A percentile compares a stretch with the other conserved stretches of the same genome.
Evolutionary conservation across 2,888 invertebrate species (phyloP).

Genomic region (Brachypalpus laphriformis): DNA sequence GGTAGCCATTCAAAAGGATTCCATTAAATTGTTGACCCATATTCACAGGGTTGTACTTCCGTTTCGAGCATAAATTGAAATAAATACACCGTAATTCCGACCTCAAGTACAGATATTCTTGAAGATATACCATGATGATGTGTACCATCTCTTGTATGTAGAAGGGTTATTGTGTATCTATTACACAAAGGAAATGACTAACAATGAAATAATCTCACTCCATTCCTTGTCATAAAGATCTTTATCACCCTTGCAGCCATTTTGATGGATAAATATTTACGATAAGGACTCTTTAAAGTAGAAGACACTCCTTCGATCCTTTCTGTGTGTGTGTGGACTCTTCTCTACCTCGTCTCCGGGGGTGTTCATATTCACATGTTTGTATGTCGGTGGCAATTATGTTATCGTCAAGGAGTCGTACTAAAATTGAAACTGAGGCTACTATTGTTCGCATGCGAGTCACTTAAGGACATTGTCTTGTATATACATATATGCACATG

Average conservation of each 20-base stretch:
- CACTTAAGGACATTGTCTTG: conserved; percentile 69
- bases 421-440: conserved; percentile 66
- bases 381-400: conserved; percentile 62
- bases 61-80: neutral
- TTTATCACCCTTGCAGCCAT: conserved; percentile 48
- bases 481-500: neutral
- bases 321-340: conserved; percentile 30
- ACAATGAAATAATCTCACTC: conserved; percentile 46
- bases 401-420: conserved; percentile 34
- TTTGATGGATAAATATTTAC: conserved; percentile 67
- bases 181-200: conserved; percentile 6
- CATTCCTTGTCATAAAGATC: conserved; percentile 31
- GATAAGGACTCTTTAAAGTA: conserved; percentile 55
- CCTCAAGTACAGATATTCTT: neutral
- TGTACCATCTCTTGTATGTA: neutral
- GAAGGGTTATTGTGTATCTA: conserved; percentile 48
- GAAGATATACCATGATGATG: neutral
- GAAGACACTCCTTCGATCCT: neutral
- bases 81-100: neutral
- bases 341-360: neutral
- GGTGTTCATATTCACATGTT: neutral
- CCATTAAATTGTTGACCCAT: neutral
- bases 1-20: neutral
- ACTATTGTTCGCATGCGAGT: conserved; percentile 62
- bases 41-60: neutral